These are phyloP conservation scores for Cuculus canorus DNA, from an alignment of 2,797 vertebrate species.

Conservation along the genomic window DNA sequence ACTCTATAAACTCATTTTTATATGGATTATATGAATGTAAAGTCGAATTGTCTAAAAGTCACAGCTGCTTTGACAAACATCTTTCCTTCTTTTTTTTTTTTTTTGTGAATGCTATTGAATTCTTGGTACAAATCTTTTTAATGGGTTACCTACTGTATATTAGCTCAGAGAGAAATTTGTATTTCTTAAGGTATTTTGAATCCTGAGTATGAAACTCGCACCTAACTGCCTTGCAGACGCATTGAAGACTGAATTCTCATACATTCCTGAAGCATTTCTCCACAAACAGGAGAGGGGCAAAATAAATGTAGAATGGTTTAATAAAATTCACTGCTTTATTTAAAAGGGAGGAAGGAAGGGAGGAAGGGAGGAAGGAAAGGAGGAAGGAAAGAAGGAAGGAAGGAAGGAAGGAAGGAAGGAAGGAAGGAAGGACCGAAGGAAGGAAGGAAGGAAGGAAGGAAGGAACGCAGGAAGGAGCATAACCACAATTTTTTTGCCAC, in stretches of 20 bases:
- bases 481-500: background rate
- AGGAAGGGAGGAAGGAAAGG: too few relatives aligned
- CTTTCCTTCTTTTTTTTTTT: too few relatives aligned
- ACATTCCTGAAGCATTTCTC: background rate
- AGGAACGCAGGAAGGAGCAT: too few relatives aligned
- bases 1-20: background rate
- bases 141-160: background rate
- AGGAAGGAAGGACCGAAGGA: too few relatives aligned
- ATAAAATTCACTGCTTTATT: background rate
- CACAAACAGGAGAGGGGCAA: background rate
- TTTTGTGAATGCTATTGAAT: background rate
- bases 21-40: background rate
- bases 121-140: background rate
- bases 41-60: background rate
- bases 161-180: background rate
- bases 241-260: background rate
- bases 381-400: too few relatives aligned
- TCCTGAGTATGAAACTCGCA: background rate
- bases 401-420: too few relatives aligned
- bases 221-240: background rate
- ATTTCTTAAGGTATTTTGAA: background rate
- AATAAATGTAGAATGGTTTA: background rate
- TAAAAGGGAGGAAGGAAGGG: background rate
- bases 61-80: background rate
- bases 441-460: too few relatives aligned